Evolutionary conservation across 2,888 invertebrate genomes (phyloP).

Genomic region (Thysanoteuthis rhombus): DNA sequence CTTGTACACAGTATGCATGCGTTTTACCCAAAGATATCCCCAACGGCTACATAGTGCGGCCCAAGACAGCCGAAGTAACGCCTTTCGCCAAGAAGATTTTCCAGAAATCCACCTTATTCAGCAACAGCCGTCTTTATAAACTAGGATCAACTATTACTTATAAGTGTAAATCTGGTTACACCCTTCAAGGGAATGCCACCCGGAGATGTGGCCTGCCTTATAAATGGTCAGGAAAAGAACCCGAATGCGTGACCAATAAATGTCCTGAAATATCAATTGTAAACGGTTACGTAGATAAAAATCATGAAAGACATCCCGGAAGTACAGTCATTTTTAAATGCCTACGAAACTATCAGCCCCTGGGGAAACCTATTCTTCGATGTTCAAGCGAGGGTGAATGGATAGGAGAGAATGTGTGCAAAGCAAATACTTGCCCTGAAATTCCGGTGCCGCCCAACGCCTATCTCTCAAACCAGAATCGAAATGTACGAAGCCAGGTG

Average conservation of each 20-base stretch:
- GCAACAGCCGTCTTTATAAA: constrained; percentile 22
- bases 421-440: neutral
- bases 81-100: constrained; percentile 24
- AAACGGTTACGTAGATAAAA: constrained; percentile 35
- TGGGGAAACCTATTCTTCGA: constrained; percentile 44
- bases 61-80: constrained; percentile 49
- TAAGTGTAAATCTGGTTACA: constrained; percentile 42
- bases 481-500: neutral
- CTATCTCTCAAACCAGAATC: neutral
- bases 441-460: neutral
- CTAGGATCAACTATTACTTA: constrained; percentile 33
- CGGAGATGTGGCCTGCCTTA: constrained; percentile 39
- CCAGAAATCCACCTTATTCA: constrained; percentile 28
- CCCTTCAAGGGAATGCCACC: constrained; percentile 39
- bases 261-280: neutral
- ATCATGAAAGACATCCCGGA: constrained; percentile 36
- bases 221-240: neutral
- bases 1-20: constrained; percentile 51
- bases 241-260: neutral
- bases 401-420: neutral
- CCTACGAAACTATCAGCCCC: constrained; percentile 33
- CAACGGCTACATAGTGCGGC: constrained; percentile 51
- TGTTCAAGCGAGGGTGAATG: neutral
- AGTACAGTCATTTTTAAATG: constrained; percentile 42
- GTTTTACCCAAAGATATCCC: constrained; percentile 46